Conservation (phyloP, 2,888 invertebrate genomes). For the Anarsia innoxiella region DNA sequence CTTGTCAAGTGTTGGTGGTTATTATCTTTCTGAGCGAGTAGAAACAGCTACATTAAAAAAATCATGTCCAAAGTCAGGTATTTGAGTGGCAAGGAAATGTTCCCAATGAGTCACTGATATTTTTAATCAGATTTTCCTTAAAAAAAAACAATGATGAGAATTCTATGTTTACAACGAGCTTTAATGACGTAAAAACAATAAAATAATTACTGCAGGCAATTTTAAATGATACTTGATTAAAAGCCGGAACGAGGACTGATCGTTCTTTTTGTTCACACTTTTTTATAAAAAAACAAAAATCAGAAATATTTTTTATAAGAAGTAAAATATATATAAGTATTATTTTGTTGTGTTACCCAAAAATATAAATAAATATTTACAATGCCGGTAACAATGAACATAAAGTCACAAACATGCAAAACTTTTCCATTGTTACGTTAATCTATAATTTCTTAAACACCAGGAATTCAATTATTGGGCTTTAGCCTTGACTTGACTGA, state of each 20-base stretch:
- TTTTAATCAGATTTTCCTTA: neutral
- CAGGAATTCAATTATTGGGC: too few species aligned
- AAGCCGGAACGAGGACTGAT: constrained; percentile 15
- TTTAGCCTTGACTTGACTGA: constrained; percentile 7
- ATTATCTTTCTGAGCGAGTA: too few species aligned
- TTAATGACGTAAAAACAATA: constrained; percentile 16
- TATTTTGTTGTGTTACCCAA: too few species aligned
- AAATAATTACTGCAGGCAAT: constrained; percentile 2
- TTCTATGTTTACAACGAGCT: constrained; percentile 11
- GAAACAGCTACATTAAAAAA: too few species aligned
- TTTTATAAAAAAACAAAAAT: constrained; percentile 10
- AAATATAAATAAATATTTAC: too few species aligned
- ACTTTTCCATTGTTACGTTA: too few species aligned
- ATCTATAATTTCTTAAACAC: too few species aligned
- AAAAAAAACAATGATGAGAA: constrained; percentile 6
- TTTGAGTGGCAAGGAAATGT: too few species aligned
- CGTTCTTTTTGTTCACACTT: constrained; percentile 18
- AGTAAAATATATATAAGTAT: neutral
- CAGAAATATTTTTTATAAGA: neutral
- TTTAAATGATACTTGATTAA: constrained; percentile 17
- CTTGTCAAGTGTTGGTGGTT: too few species aligned
- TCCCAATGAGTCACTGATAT: neutral
- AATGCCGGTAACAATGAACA: too few species aligned
- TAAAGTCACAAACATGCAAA: too few species aligned
- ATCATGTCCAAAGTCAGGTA: too few species aligned